Percentiles rank a stretch among this genome's conserved stretches.
Evolutionary conservation across 2,888 invertebrate species (phyloP).

Genomic region (Ophraella communa): DNA sequence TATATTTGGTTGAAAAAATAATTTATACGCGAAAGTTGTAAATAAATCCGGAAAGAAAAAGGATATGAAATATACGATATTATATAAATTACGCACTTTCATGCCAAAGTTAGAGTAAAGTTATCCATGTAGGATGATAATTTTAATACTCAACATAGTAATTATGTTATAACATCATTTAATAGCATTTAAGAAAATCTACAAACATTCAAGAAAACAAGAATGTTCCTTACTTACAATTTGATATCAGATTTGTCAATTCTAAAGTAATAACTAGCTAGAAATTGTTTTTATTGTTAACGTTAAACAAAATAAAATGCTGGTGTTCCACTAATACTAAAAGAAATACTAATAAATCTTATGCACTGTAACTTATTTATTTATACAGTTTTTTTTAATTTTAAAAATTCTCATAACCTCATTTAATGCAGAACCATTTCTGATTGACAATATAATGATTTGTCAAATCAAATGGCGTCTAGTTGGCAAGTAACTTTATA

Average conservation of each 20-base stretch:
- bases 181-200: conserved; percentile 38
- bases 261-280: background rate
- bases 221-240: background rate
- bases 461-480: no score
- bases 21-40: conserved; percentile 52
- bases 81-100: conserved; percentile 59
- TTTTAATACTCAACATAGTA: conserved; percentile 50
- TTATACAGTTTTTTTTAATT: no score
- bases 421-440: no score
- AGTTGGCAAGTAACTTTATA: no score
- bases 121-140: conserved; percentile 59
- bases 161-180: conserved; percentile 36
- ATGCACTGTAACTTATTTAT: no score
- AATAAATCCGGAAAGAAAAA: conserved; percentile 55
- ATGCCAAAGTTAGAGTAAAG: conserved; percentile 62
- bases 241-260: conserved; percentile 4
- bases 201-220: conserved; percentile 37
- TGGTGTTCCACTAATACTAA: no score
- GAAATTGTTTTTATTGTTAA: no score
- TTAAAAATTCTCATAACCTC: no score
- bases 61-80: conserved; percentile 62
- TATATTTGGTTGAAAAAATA: conserved; percentile 56
- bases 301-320: no score
- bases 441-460: no score
- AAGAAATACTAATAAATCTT: no score